Base-by-base conservation (phyloP, 2,113 vertebrate species). In the Crotophaga sulcirostris region DNA sequence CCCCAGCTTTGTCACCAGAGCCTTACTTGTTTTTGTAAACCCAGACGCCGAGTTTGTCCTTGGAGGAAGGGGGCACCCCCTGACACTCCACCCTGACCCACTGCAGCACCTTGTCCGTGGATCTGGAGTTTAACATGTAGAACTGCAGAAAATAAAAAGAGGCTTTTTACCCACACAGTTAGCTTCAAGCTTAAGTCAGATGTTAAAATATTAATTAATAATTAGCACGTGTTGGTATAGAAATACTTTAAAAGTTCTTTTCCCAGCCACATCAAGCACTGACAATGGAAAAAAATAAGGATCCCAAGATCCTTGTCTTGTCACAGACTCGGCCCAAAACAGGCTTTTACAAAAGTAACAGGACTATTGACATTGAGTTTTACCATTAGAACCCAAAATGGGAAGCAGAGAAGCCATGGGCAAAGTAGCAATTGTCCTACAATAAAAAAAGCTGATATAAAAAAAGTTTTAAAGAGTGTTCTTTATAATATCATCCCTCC, bases 31-130 rank as follows among this genome's bases (percentile, higher is more conserved):
- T 99, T 92, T 97, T 99, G 96, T 99, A 97, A 55, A 99, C 98
- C 99, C 99, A 99, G 89, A 99, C 99, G 5, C 99, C 99, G 13
- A 99, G 98, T 88, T 99, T 99, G 98, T 99, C 99, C 97, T 99
- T 99, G 73, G 98, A 98, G 0, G 99, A 98, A 8, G 99, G 99
- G 70, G 99, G 98, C 29, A 98, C 94, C 79, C 99, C 99, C 97
- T 98, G 98, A 77, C 99, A 98, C 54, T 99, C 98, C 94, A 99
- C 98, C 95, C 98, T 98, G 96, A 99, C 98, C 99, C 99, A 99
- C 79, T 98, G 97, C n/a, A 99, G 96, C 60, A 92, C 97, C 82
- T 95, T 97, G 86, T 98, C 98, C 26, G 98, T 96, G 52, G 97
- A 97, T 94, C 98, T 98, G 86, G 99, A 98, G 67, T 98, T 98